phyloP scores from a whole-genome alignment of 2,113 vertebrate genomes.

The Cricetomys ansorgei region DNA sequence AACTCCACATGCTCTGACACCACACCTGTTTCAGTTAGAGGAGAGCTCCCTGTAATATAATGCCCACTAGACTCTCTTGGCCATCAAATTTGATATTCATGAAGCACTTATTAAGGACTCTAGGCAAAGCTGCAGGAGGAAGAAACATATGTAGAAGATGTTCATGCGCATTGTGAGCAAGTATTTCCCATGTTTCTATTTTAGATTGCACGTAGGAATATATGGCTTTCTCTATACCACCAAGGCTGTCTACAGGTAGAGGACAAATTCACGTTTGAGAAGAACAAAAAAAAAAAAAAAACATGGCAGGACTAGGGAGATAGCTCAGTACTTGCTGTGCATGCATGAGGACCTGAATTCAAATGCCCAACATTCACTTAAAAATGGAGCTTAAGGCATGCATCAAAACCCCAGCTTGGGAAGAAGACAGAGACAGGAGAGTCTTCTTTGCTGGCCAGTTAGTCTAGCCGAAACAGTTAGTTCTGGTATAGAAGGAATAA shows the following conservation, averaged over 20 bases:
- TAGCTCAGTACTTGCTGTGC: background rate
- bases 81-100: background rate
- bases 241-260: background rate
- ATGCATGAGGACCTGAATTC: background rate
- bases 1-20: constrained; percentile 46
- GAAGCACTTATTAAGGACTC: background rate
- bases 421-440: background rate
- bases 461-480: background rate
- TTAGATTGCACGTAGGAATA: constrained; percentile 12
- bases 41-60: constrained; percentile 4
- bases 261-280: background rate
- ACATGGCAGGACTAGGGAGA: background rate
- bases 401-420: background rate
- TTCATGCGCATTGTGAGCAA: constrained; percentile 3
- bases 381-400: background rate
- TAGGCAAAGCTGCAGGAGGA: background rate
- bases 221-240: background rate
- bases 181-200: background rate
- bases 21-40: constrained; percentile 61
- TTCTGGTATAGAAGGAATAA: too few species aligned
- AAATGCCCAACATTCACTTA: background rate
- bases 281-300: constrained; percentile 18
- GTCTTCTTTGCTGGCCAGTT: background rate
- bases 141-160: background rate
- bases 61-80: constrained; percentile 42